Evolutionary conservation across 2,113 vertebrate species (phyloP), one percentile per base, ranked within the genome.

Genomic region (Aramus guarauna): DNA sequence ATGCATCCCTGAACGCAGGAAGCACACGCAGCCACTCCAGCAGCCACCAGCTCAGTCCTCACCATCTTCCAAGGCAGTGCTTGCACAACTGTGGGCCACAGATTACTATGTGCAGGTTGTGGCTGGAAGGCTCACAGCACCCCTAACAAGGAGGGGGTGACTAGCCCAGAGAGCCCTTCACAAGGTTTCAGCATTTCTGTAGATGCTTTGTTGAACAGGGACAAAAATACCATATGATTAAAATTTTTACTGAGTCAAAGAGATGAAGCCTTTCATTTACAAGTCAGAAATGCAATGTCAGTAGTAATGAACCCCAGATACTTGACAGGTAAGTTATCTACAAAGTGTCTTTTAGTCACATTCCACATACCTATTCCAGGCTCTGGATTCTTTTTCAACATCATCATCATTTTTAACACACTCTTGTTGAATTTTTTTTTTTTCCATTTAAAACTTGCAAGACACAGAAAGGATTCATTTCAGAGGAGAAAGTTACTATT

Each of bases 61-160:
- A 2, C n/a, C 20, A 6, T 3, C 55, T 30, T 15, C 52, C 52
- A 27, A 27, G 60, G 52, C 52, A 32, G 8, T 3, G 12, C 53
- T 52, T 5, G 0, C 27, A 21, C 23, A n/a, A 12, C 29, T 0
- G 1, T 2, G 11, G 55, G 16, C 39, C 21, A 23, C 23, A 5
- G 43, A 4, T 5, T 10, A 12, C 30, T 55, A 2, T 6, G 27
- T 36, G 5, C 48, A 9, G 23, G 37, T 3, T 6, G 22, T 15
- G 47, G 29, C 66, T 16, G 39, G 37, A 45, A 62, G 37, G 34
- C 36, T 43, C 27, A 5, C 26, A 37, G 43, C 59, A 66, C 22
- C 67, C 47, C 39, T 37, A 14, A 20, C 12, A 11, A 12, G 4
- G 0, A 16, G 0, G 2, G 20, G 62, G 9, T 6, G 22, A 27